Evolutionary conservation across 1,140 invertebrate genomes (phyloP), one percentile per base, ranked within the genome.

Genomic region (Scaptomyza hsui): DNA sequence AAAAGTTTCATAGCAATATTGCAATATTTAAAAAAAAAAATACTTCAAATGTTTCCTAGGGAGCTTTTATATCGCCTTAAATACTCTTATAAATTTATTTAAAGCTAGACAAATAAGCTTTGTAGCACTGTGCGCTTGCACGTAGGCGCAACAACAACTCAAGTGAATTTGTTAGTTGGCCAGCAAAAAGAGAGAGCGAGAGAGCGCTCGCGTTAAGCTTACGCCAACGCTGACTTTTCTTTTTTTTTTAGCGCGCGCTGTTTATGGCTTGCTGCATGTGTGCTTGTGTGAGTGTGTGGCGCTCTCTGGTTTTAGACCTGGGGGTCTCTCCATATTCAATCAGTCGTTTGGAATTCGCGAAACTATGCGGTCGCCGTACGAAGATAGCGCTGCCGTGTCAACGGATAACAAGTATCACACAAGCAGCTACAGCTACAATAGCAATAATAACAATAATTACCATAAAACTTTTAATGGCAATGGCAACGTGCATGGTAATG

Each of bases 291-390:
- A 32, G 35, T 32, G 16, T 16, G 18, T 59, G 41, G 18, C 12
- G 48, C 60, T 75, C 68, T 49, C 35, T 76, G 71, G 35, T 45
- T 60, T 60, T 64, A 55, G 42, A 44, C 37, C 55, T 63, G 64
- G 64, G 63, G 59, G 53, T 60, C 72, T 74, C 72, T 85, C 57
- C 53, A 49, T 63, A 65, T 76, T 65, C 70, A 88, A 75, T 86
- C 82, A 88, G 82, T 88, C 81, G 85, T 86, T 86, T 82, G 75
- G 74, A 89, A 72, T 88, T 88, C 78, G 82, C 82, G 83, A 88
- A 88, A 88, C 83, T 67, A 88, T 88, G 82, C 82, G 82, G 82
- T 82, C 82, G 83, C 68, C 72, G 72, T 82, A 78, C 72, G 82
- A 88, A 52, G 82, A 88, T 51, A 78, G 74, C 48, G 78, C 82